Evolutionary conservation across 2,797 vertebrate species (phyloP), one percentile per base, ranked within the genome.

Genomic region (Lepus oiostolus): DNA sequence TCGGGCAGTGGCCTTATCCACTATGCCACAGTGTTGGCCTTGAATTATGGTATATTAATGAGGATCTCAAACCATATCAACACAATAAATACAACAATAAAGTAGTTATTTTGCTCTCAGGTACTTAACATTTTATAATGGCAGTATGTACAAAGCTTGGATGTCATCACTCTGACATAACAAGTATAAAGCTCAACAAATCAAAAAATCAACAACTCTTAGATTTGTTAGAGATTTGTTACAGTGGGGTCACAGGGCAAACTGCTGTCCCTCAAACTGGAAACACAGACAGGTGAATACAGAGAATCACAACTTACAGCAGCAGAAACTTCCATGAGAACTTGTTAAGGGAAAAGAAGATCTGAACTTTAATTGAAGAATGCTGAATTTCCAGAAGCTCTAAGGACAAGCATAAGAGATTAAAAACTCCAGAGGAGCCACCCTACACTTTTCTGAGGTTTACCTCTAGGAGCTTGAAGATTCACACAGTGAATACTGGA

Each of bases 51-150:
- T 11, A 21, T 35, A 67, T 24, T 62, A 38, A 82, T 71, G 50
- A 77, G 42, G 28, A 70, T 35, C 24, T 22, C 58, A 88, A 84
- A 87, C 24, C 26, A 54, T 11, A 74, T 26, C 4, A 62, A 22
- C 30, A 74, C 6, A 85, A 74, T 26, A 4, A 62, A 22, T 30
- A 74, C 6, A 79, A 63, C 32, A 90, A 71, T 72, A 47, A 87
- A 89, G 79, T 65, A 74, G 32, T 38, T 68, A 47, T 42, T 93
- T 88, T 81, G 26, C 32, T 88, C 65, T 85, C 72, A 84, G 28
- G 42, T 38, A 91, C 10, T 68, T 70, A 93, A 91, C 72, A 58
- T 19, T 91, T 75, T 52, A 68, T 35, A 62, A 54, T 28, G 50
- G 22, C 22, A 9, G 83, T 14, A n/a, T 0, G 0, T 24, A 87